Conservation (phyloP, 37 sponge, comb jelly and placozoan species). For the Ianthella basta region DNA sequence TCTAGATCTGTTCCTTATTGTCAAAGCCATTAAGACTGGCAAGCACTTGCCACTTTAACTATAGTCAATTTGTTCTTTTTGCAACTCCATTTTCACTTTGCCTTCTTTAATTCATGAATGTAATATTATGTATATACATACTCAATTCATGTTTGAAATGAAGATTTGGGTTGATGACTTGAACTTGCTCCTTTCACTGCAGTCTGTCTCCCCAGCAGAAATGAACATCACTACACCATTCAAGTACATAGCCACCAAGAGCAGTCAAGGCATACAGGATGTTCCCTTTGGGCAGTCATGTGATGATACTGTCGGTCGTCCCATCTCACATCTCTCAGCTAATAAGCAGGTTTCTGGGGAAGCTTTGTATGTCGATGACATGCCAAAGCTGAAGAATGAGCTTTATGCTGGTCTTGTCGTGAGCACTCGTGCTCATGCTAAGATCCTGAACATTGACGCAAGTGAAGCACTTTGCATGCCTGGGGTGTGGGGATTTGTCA, state of each 20-base stretch:
- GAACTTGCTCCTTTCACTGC: no score
- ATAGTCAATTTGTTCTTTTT: no score
- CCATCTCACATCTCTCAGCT: conserved; percentile 80
- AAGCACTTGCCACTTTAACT: no score
- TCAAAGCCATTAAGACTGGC: no score
- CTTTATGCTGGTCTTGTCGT: conserved; percentile 78
- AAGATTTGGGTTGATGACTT: no score
- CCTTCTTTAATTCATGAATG: no score
- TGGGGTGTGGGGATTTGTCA: conserved; percentile 64
- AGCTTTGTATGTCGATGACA: conserved; percentile 73
- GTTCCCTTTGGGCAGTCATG: conserved; percentile 36
- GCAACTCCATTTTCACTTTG: no score
- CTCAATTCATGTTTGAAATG: no score
- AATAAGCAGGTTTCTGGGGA: conserved; percentile 76
- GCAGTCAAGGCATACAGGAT: conserved; percentile 62
- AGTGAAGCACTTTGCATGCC: conserved; percentile 46
- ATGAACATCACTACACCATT: conserved; percentile 28
- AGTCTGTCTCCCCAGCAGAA: conserved; percentile 1
- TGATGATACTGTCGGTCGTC: conserved; percentile 71
- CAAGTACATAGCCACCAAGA: background rate
- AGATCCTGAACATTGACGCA: conserved; percentile 52
- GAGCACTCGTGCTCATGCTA: conserved; percentile 73
- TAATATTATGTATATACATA: no score
- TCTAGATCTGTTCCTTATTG: no score
- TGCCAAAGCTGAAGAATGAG: conserved; percentile 66